Evolutionary conservation across 2,888 invertebrate genomes (phyloP).

Genomic region (Apocheima hispidaria): DNA sequence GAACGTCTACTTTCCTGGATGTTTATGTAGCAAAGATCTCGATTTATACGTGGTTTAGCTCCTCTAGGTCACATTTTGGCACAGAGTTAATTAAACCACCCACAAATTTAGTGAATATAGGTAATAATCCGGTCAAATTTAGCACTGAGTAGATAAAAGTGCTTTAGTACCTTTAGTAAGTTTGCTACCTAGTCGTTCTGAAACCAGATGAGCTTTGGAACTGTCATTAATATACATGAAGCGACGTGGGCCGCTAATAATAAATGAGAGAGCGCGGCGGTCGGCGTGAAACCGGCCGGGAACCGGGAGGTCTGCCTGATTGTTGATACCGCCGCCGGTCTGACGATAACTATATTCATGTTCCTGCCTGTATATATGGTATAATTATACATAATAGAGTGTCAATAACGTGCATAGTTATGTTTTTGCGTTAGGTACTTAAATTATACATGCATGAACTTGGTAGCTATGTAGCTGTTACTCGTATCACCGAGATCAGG

Average conservation of each 20-base stretch:
- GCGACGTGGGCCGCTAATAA: slow-evolving; percentile 30
- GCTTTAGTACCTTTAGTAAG: too few species aligned
- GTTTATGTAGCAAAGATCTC: too few species aligned
- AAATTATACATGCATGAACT: too few species aligned
- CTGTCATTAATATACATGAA: slow-evolving; percentile 32
- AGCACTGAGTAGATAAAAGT: too few species aligned
- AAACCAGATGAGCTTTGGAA: slow-evolving; percentile 22
- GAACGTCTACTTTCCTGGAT: too few species aligned
- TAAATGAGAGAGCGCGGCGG: slow-evolving; percentile 28
- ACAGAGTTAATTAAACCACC: too few species aligned
- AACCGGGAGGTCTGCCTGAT: slow-evolving; percentile 14
- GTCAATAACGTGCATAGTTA: not conserved
- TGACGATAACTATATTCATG: slow-evolving; percentile 8
- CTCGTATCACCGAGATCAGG: too few species aligned
- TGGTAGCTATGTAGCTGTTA: too few species aligned
- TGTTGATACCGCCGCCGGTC: slow-evolving; percentile 6
- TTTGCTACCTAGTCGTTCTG: not conserved
- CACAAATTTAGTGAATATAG: too few species aligned
- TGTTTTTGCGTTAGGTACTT: not conserved
- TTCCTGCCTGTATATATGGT: not conserved
- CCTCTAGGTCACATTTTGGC: too few species aligned
- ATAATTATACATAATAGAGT: not conserved
- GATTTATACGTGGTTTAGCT: too few species aligned
- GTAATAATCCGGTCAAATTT: too few species aligned
- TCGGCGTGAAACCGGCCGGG: slow-evolving; percentile 10